Conservation (phyloP, 2,797 vertebrate species). For the Phoebastria nigripes region DNA sequence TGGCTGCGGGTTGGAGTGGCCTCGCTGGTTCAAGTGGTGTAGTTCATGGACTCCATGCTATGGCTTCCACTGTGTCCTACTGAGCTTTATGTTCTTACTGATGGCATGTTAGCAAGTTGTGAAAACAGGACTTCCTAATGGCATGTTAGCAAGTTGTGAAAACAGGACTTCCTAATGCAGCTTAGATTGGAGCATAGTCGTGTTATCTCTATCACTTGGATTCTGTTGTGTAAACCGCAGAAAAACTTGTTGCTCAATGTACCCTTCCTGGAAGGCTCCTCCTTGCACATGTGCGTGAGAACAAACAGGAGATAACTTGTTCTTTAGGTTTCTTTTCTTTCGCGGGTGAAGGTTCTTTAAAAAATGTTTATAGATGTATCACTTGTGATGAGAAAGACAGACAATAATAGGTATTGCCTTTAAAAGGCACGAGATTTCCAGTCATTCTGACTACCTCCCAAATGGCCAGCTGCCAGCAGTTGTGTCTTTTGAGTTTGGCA, state of each 20-base stretch:
- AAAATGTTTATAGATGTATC: not conserved
- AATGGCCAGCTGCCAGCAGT: not conserved
- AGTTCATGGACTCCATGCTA: not conserved
- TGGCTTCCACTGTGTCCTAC: not conserved
- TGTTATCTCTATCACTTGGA: not conserved
- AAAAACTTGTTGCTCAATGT: not conserved
- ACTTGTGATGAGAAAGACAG: not conserved
- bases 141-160: not conserved
- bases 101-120: not conserved
- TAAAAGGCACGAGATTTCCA: not conserved
- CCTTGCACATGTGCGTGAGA: not conserved
- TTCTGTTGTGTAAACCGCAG: not conserved
- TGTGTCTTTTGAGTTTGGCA: not conserved
- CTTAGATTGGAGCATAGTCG: not conserved
- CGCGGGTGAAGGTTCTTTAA: not conserved
- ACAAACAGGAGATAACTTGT: not conserved
- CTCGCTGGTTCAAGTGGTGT: not conserved
- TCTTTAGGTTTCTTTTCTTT: not conserved
- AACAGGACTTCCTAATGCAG: not conserved
- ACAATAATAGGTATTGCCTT: not conserved
- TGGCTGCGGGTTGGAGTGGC: not conserved
- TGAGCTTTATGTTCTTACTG: not conserved
- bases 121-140: not conserved
- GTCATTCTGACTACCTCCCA: not conserved
- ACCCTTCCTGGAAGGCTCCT: not conserved